A percentile compares a stretch with the other conserved stretches of the same genome.
Evolutionary conservation across 2,797 vertebrate species (phyloP).

Genomic region (Halcyon leucocephala): DNA sequence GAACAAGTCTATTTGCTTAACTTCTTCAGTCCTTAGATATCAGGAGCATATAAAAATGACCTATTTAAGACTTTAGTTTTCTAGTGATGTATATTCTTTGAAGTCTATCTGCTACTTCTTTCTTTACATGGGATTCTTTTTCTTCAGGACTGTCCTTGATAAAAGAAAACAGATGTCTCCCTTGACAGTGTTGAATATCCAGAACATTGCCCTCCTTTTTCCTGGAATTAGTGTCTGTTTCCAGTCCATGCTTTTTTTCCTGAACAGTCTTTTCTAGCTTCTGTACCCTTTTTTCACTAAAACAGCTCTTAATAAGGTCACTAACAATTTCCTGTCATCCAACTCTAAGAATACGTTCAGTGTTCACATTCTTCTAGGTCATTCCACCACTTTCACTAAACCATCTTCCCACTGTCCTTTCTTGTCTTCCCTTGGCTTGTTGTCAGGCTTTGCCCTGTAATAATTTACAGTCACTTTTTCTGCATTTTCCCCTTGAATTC

Average conservation of each 20-base stretch:
- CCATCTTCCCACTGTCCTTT: background rate
- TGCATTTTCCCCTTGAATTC: background rate
- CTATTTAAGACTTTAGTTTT: background rate
- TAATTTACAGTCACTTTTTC: background rate
- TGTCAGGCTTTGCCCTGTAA: background rate
- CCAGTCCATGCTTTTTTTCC: background rate
- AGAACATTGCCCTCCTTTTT: slow-evolving; percentile 24
- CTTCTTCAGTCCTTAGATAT: background rate
- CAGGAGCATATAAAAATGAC: background rate
- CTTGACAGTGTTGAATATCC: background rate
- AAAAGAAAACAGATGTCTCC: background rate
- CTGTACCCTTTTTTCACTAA: slow-evolving; percentile 9
- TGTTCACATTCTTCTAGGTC: slow-evolving; percentile 49
- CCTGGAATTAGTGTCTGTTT: slow-evolving; percentile 3
- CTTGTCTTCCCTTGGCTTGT: background rate
- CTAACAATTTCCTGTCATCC: background rate
- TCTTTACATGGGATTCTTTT: background rate
- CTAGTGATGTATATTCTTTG: background rate
- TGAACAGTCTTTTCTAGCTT: background rate
- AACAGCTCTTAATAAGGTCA: slow-evolving; percentile 37
- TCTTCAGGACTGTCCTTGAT: background rate
- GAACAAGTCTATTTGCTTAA: slow-evolving; percentile 4
- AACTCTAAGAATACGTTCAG: slow-evolving; percentile 24
- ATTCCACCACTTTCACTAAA: slow-evolving; percentile 18
- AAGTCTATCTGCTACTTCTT: background rate